Evolutionary conservation across 2,797 vertebrate genomes (phyloP), one percentile per base, ranked within the genome.

Genomic region (Sarcophilus harrisii): DNA sequence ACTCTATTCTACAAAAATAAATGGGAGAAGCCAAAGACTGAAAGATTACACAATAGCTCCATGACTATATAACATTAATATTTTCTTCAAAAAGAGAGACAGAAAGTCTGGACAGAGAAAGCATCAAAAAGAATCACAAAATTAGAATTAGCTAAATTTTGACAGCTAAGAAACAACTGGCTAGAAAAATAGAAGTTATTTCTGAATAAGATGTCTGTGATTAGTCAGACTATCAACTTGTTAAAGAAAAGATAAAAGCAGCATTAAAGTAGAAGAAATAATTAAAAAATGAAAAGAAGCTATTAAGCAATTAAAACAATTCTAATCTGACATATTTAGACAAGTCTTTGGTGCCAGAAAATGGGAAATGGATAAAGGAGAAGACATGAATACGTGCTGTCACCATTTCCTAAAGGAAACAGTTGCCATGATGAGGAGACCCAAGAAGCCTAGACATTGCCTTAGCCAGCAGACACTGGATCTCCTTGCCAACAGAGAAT

Each of bases 71-170:
- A 45, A 73, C 73, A 87, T 87, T 49, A 87, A 87, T 87, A 49
- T 87, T 87, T 87, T 87, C 21, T 87, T 87, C 24, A 87, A 27
- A 49, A 87, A 87, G 73, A 87, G 38, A 87, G 73, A 49, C 73
- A 87, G 73, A 87, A 87, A 87, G 73, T 87, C 73, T 87, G 21
- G 73, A 87, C 73, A 87, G 24, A n/a, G 73, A 87, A 87, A 87
- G 4, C 24, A 87, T 38, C 73, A 87, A 87, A 8, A 10, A 87
- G 73, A 87, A 87, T 87, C 73, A 45, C 21, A 24, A 87, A 87
- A 49, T 49, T 87, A 13, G 73, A 87, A 87, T 49, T 45, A 81
- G 38, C n/a, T 81, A 29, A 18, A 21, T 81, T 45, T 45, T 87
- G 73, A 87, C 38, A 45, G 73, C 73, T 38, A 87, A 30, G 24